These are phyloP conservation scores for Harpagoxenus sublaevis DNA, from an alignment of 2,888 invertebrate species.

Conservation along the genomic window DNA sequence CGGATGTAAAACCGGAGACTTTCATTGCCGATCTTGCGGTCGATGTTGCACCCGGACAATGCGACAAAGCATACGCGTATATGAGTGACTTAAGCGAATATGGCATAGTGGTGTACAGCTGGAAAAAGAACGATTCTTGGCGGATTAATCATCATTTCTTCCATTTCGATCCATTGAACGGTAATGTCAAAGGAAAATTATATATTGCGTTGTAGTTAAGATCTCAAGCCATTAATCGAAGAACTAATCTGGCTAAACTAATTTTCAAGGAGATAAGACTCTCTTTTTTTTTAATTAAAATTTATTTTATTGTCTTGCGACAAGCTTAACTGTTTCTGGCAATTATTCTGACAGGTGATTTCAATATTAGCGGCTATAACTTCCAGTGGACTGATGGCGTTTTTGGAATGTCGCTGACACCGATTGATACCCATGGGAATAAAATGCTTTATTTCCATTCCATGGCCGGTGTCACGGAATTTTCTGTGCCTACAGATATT, in stretches of 20 bases:
- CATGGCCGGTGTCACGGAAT: conserved; percentile 93
- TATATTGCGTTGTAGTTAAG: neutral
- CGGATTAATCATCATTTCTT: conserved; percentile 93
- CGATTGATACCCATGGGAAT: conserved; percentile 87
- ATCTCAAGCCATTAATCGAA: neutral
- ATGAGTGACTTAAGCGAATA: conserved; percentile 92
- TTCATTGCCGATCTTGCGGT: conserved; percentile 94
- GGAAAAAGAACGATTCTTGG: conserved; percentile 92
- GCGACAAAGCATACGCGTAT: conserved; percentile 92
- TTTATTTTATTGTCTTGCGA: conserved; percentile 9
- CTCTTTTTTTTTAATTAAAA: neutral
- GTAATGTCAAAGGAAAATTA: conserved; percentile 65
- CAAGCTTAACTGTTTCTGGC: neutral
- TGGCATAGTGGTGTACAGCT: conserved; percentile 92
- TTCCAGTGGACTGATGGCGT: conserved; percentile 96
- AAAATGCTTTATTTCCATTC: conserved; percentile 94
- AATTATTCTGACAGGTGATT: conserved; percentile 88
- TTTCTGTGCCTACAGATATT: conserved; percentile 91
- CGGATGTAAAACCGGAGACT: conserved; percentile 91
- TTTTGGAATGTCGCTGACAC: conserved; percentile 91
- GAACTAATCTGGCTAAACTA: neutral
- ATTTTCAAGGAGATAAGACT: neutral
- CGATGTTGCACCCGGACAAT: conserved; percentile 90
- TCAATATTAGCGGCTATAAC: conserved; percentile 92
- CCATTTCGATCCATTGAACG: conserved; percentile 92